phyloP scores from a whole-genome alignment of 2,888 invertebrate genomes.

The Rutpela maculata region DNA sequence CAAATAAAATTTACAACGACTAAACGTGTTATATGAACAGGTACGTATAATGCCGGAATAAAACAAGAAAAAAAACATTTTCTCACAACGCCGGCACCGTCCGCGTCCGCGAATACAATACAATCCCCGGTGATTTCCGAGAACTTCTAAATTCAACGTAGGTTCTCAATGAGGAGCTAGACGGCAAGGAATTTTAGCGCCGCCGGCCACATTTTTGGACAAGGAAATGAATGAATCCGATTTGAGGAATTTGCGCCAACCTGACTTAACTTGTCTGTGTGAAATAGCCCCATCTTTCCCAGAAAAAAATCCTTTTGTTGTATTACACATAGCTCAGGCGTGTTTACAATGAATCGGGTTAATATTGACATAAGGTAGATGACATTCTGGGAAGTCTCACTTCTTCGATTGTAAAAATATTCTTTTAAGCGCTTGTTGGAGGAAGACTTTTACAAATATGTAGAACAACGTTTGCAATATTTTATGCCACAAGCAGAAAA shows the following conservation, averaged over 20 bases:
- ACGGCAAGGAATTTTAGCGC: conserved; percentile 63
- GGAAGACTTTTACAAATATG: too few relatives aligned
- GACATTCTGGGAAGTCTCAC: too few relatives aligned
- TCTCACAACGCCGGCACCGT: conserved; percentile 34
- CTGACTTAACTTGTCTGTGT: conserved; percentile 31
- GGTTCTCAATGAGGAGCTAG: conserved; percentile 56
- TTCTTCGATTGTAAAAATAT: too few relatives aligned
- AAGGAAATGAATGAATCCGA: conserved; percentile 54
- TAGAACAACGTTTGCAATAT: too few relatives aligned
- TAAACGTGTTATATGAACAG: conserved; percentile 14
- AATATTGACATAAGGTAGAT: neutral
- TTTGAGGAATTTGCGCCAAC: conserved; percentile 33
- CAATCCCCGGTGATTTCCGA: conserved; percentile 45
- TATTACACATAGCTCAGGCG: conserved; percentile 11
- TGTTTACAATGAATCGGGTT: conserved; percentile 5
- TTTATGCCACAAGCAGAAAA: too few relatives aligned
- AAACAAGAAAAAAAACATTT: conserved; percentile 31
- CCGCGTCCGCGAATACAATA: conserved; percentile 43
- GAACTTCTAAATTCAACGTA: conserved; percentile 49
- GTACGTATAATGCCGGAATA: conserved; percentile 20
- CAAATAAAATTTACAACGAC: neutral
- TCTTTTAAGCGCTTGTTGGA: too few relatives aligned
- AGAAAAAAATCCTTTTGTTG: conserved; percentile 7
- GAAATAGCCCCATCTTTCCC: conserved; percentile 18
- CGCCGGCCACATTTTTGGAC: conserved; percentile 58